Percentiles rank a stretch among this genome's conserved stretches.
These are phyloP conservation scores for Alviniconcha strummeri DNA, from an alignment of 2,888 invertebrate genomes.

Conservation along the genomic window DNA sequence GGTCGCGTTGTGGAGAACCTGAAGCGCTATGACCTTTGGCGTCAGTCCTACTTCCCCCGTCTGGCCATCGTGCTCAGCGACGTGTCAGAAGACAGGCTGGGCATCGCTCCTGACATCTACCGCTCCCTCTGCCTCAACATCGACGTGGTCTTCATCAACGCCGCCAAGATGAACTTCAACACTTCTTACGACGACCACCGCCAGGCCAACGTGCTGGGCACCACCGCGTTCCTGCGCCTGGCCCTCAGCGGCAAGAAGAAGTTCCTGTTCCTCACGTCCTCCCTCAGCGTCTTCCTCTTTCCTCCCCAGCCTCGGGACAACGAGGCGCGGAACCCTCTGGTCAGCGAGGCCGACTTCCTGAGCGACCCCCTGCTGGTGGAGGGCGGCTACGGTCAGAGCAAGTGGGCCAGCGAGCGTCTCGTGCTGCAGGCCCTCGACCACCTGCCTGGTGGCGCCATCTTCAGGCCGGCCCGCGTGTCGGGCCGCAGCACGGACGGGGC, in stretches of 20 bases:
- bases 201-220: constrained; percentile 51
- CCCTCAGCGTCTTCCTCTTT: constrained; percentile 57
- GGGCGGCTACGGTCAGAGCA: constrained; percentile 58
- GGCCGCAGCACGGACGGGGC: constrained; percentile 50
- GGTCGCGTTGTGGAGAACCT: constrained; percentile 54
- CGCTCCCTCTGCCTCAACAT: constrained; percentile 47
- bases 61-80: constrained; percentile 56
- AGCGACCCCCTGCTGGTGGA: constrained; percentile 50
- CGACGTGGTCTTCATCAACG: constrained; percentile 57
- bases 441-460: constrained; percentile 57
- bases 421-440: constrained; percentile 52
- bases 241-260: constrained; percentile 53
- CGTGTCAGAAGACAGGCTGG: constrained; percentile 49
- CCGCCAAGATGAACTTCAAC: constrained; percentile 59
- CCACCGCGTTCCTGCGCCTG: constrained; percentile 54
- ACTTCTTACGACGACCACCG: constrained; percentile 53
- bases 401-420: constrained; percentile 58
- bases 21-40: constrained; percentile 54
- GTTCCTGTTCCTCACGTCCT: constrained; percentile 54
- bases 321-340: constrained; percentile 20
- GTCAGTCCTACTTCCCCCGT: constrained; percentile 48
- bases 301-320: constrained; percentile 37
- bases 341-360: constrained; percentile 48
- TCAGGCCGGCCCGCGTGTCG: constrained; percentile 54
- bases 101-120: constrained; percentile 54